A percentile compares a stretch with the other conserved stretches of the same genome.
These are phyloP conservation scores for Cynopterus sphinx DNA, from an alignment of 2,797 vertebrate species.

Conservation along the genomic window DNA sequence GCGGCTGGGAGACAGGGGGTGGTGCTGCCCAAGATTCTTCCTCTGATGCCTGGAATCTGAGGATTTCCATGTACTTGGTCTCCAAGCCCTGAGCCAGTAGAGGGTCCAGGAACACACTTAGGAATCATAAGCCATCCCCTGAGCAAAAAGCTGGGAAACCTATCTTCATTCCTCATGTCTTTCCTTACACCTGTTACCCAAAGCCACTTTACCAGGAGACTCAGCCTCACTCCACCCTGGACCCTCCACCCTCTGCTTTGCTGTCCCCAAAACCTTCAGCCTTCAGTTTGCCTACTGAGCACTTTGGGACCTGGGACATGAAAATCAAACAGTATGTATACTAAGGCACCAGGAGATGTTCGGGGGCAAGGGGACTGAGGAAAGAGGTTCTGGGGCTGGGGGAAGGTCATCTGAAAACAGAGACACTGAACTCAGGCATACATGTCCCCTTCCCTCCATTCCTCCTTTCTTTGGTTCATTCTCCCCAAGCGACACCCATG, in stretches of 20 bases:
- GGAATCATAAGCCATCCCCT: background rate
- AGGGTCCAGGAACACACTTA: background rate
- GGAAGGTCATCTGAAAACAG: background rate
- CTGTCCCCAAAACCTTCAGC: background rate
- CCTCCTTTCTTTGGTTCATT: background rate
- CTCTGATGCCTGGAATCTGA: slow-evolving; percentile 74
- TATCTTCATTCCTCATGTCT: background rate
- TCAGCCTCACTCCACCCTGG: background rate
- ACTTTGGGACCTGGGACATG: background rate
- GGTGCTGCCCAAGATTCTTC: slow-evolving; percentile 54
- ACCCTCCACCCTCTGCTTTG: background rate
- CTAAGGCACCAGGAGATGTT: background rate
- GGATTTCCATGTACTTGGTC: slow-evolving; percentile 78
- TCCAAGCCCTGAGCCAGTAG: slow-evolving; percentile 71
- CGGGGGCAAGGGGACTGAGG: too few species aligned
- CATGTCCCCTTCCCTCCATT: background rate
- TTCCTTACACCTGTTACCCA: background rate
- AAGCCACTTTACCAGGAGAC: background rate
- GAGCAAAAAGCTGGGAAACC: background rate
- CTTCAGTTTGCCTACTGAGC: background rate
- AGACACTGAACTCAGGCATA: background rate
- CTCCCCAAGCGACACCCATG: background rate
- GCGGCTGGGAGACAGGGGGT: slow-evolving; percentile 43
- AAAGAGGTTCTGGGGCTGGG: background rate
- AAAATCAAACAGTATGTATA: background rate